Conservation (phyloP, 2,888 invertebrate genomes). For the Lycocerus yunnanus region DNA sequence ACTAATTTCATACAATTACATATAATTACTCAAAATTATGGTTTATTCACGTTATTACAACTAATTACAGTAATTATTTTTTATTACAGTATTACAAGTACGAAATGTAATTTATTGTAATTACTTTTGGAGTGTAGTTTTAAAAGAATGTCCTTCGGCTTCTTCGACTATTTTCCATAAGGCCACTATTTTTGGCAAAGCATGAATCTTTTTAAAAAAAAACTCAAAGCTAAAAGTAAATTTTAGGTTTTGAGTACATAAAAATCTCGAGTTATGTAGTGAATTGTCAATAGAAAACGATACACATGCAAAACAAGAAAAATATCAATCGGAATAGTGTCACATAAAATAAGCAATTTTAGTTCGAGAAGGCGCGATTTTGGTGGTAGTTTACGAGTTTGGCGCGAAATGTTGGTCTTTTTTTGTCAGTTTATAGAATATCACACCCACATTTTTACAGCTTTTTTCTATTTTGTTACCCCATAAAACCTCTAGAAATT, state of each 20-base stretch:
- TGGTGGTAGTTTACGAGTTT: constrained; percentile 23
- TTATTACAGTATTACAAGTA: too few species aligned
- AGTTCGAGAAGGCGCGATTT: constrained; percentile 36
- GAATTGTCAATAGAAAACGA: constrained; percentile 36
- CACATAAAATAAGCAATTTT: constrained; percentile 44
- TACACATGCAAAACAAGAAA: constrained; percentile 39
- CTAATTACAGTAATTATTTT: too few species aligned
- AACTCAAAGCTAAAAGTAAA: neutral
- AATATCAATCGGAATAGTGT: constrained; percentile 34
- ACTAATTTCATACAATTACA: too few species aligned
- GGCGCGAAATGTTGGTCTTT: constrained; percentile 16
- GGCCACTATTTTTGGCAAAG: neutral
- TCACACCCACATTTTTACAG: constrained; percentile 34
- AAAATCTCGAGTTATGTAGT: neutral
- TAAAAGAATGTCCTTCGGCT: too few species aligned
- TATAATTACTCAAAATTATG: too few species aligned
- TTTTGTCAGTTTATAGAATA: constrained; percentile 29
- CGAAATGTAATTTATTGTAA: too few species aligned
- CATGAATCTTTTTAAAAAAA: neutral
- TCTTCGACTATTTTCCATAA: too few species aligned
- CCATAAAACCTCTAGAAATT: constrained; percentile 22
- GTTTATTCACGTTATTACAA: too few species aligned
- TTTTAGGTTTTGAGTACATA: constrained; percentile 1
- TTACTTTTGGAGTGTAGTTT: too few species aligned
- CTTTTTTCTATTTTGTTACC: constrained; percentile 32